Percentiles rank a stretch among this genome's conserved stretches.
Conservation (phyloP, 2,797 vertebrate genomes). For the Valencia hispanica region DNA sequence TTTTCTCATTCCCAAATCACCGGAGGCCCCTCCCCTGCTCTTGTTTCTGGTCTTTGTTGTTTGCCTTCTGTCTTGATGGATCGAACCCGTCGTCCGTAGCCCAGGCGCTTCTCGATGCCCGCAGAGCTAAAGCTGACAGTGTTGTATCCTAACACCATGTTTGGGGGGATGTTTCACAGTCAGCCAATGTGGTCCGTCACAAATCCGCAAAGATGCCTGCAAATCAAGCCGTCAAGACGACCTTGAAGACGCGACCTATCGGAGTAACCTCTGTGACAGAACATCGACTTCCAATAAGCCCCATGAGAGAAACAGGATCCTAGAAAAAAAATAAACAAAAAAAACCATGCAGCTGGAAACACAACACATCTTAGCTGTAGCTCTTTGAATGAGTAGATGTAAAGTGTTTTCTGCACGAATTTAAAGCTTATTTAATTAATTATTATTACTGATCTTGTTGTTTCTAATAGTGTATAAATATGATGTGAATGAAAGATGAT, state of each 20-base stretch:
- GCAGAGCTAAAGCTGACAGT: slow-evolving; percentile 25
- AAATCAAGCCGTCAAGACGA: slow-evolving; percentile 45
- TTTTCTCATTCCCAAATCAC: too few species aligned
- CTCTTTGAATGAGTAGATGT: neutral
- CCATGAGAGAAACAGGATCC: neutral
- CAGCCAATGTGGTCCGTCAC: slow-evolving; percentile 5
- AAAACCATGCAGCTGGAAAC: neutral
- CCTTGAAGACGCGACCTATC: slow-evolving; percentile 58
- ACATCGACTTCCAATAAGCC: slow-evolving; percentile 65
- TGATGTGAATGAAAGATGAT: neutral
- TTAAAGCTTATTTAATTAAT: neutral
- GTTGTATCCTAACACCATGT: neutral
- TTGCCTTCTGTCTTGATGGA: slow-evolving; percentile 6
- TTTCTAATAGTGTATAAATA: neutral
- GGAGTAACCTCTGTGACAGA: slow-evolving; percentile 30
- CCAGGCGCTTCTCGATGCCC: slow-evolving; percentile 14
- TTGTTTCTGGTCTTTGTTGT: neutral
- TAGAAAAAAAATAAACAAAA: neutral
- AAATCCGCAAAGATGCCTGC: slow-evolving; percentile 37
- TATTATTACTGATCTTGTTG: neutral
- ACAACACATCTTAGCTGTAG: neutral
- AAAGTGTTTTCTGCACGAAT: neutral
- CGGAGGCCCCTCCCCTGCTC: neutral
- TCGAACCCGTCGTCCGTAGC: neutral
- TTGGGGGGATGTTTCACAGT: slow-evolving; percentile 40